Base-by-base conservation (phyloP, 2,797 vertebrate genomes). In the Coranthus polyacanthus region DNA sequence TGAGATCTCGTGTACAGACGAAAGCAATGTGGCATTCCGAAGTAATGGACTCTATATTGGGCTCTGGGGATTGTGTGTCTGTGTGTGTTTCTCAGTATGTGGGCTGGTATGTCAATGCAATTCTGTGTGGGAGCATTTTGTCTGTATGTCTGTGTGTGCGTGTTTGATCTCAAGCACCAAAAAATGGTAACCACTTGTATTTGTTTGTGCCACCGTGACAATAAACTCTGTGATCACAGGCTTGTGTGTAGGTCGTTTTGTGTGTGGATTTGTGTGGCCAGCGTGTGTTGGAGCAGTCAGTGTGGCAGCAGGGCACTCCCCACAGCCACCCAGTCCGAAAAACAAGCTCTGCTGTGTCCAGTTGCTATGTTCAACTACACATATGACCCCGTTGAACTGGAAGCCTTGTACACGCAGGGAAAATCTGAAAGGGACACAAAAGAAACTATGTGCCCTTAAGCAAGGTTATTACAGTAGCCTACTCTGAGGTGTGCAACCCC, bases 141-240 rank as follows among this genome's bases (percentile, higher is more conserved):
- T 78, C 50, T 69, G 63, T 39, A 2, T 12, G 55, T 55, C 17
- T 51, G 59, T 38, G 42, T 68, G 70, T 46, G 67, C 36, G 26
- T 59, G 75, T 90, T 82, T 86, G 68, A 81, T 84, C 68, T 68
- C n/a, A 6, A 26, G 24, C 58, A 36, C 15, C 41, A 59, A 71
- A 87, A 81, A 89, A 74, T 69, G 84, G 74, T 41, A 61, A 75
- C 83, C 79, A 68, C 82, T 83, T 83, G 70, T 85, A 79, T 86
- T 88, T 87, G 86, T 86, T 85, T 88, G 82, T 74, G 70, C 79
- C 75, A 69, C 76, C 51, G 78, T 49, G 73, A 91, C 84, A 91
- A 81, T 82, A 71, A 80, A 32, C 76, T 32, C 82, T 84, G 80
- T 79, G 84, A 86, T 88, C 79, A 80, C 10, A 54, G 75, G 44